Evolutionary conservation across 2,888 invertebrate species (phyloP).

Genomic region (Melanostoma scalare): DNA sequence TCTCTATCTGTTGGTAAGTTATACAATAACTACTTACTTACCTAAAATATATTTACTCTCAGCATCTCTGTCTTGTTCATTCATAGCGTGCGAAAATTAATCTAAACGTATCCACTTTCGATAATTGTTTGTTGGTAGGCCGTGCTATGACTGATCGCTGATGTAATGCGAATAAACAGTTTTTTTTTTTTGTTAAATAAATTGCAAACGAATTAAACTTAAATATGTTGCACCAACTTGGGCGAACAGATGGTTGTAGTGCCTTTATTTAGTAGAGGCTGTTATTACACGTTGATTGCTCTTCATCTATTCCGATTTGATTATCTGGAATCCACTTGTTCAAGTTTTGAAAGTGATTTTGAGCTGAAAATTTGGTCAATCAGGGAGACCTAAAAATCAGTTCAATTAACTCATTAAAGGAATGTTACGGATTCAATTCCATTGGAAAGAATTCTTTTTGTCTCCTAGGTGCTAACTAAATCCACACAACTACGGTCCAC

Average conservation of each 20-base stretch:
- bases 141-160: conserved; percentile 47
- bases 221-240: conserved; percentile 24
- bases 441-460: no score
- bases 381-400: no score
- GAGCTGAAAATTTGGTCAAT: no score
- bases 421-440: no score
- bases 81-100: conserved; percentile 66
- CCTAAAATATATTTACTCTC: conserved; percentile 17
- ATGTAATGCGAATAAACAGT: conserved; percentile 20
- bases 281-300: conserved; percentile 54
- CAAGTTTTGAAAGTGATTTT: conserved; percentile 28
- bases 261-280: conserved; percentile 26
- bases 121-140: conserved; percentile 38
- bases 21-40: conserved; percentile 17
- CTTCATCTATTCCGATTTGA: conserved; percentile 42
- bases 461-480: no score
- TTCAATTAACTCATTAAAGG: no score
- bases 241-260: conserved; percentile 35
- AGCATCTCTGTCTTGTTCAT: conserved; percentile 22
- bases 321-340: conserved; percentile 17
- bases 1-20: conserved; percentile 9
- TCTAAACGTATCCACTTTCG: conserved; percentile 53
- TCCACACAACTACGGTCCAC: no score
- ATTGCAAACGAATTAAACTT: conserved; percentile 19
- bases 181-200: conserved; percentile 3